Evolutionary conservation across 2,797 vertebrate genomes (phyloP).

Genomic region (Margarornis squamiger): DNA sequence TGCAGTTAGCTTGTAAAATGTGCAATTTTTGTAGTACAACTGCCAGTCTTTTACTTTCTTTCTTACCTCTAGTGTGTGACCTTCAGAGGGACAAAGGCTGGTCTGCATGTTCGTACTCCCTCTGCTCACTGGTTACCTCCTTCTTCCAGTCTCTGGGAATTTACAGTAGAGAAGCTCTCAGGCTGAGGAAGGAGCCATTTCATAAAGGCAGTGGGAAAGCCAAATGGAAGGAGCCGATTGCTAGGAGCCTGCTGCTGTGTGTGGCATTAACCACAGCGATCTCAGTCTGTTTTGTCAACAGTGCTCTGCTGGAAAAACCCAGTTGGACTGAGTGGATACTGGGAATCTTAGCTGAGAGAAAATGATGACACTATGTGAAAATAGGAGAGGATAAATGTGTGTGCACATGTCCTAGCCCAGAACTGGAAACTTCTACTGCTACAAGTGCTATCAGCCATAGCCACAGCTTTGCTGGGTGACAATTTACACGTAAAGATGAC

Average conservation of each 20-base stretch:
- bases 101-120: neutral
- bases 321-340: rapidly evolving
- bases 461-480: neutral
- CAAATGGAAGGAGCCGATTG: neutral
- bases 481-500: neutral
- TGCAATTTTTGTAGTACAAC: neutral
- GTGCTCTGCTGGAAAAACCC: neutral
- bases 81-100: neutral
- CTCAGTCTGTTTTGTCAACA: neutral
- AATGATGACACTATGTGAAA: neutral
- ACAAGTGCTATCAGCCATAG: neutral
- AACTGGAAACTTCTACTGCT: neutral
- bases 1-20: neutral
- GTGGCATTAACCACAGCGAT: neutral
- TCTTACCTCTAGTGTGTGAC: neutral
- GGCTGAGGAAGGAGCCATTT: neutral
- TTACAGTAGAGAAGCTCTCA: neutral
- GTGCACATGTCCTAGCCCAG: neutral
- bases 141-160: neutral
- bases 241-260: neutral
- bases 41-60: neutral
- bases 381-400: neutral
- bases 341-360: neutral
- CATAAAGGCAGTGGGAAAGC: neutral
- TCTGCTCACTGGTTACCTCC: neutral